Evolutionary conservation across 2,797 vertebrate genomes (phyloP).

Genomic region (Monodelphis domestica): DNA sequence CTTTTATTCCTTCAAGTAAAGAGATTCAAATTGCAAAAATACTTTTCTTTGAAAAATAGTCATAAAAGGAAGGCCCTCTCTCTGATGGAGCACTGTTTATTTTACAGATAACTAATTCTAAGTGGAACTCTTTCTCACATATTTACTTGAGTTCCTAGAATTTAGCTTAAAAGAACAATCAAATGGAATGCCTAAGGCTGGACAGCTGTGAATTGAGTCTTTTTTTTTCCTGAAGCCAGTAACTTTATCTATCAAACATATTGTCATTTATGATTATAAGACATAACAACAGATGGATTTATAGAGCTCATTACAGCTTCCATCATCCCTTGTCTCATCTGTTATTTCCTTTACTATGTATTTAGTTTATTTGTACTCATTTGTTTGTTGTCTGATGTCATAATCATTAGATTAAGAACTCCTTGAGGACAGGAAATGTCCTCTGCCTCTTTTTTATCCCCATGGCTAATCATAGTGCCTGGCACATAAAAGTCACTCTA

Average conservation of each 20-base stretch:
- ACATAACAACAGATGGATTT: neutral
- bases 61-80: neutral
- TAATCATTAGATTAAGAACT: neutral
- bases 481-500: neutral
- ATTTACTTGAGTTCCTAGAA: neutral
- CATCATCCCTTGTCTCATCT: neutral
- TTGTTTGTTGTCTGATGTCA: neutral
- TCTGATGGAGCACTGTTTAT: neutral
- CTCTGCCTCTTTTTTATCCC: neutral
- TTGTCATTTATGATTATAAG: neutral
- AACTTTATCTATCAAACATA: neutral
- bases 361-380: neutral
- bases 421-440: neutral
- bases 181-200: neutral
- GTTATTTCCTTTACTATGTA: neutral
- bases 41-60: neutral
- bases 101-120: neutral
- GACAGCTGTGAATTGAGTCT: neutral
- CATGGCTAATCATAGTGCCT: neutral
- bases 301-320: neutral
- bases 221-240: neutral
- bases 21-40: neutral
- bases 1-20: neutral
- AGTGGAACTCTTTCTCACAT: neutral
- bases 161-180: neutral